Percentiles rank a stretch among this genome's conserved stretches.
These are phyloP conservation scores for Bombus cullumanus DNA, from an alignment of 1,140 invertebrate species.

Conservation along the genomic window DNA sequence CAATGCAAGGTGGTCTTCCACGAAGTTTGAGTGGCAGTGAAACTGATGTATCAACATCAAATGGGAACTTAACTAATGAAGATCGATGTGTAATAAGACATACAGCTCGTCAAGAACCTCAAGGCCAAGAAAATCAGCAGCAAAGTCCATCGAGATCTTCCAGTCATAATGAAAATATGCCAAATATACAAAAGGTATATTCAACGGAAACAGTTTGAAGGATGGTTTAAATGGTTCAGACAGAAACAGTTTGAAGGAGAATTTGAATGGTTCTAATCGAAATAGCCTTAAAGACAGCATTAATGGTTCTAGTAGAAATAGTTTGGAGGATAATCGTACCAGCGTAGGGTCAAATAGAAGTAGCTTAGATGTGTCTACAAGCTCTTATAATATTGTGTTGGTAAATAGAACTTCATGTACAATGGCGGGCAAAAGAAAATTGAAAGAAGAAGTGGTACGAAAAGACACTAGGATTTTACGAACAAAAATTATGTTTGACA, in stretches of 20 bases:
- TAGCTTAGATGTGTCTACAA: constrained; percentile 89
- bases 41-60: constrained; percentile 95
- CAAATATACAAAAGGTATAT: constrained; percentile 82
- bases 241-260: constrained; percentile 86
- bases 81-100: constrained; percentile 92
- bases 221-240: constrained; percentile 85
- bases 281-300: constrained; percentile 89
- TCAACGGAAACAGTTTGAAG: constrained; percentile 81
- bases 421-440: too few species aligned
- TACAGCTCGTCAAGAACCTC: constrained; percentile 94
- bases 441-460: too few species aligned
- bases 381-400: too few species aligned
- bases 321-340: constrained; percentile 81
- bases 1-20: constrained; percentile 84
- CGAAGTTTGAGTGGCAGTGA: constrained; percentile 93
- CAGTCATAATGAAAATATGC: constrained; percentile 82
- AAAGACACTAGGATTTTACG: too few species aligned
- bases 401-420: too few species aligned
- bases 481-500: too few species aligned
- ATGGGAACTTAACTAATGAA: constrained; percentile 94
- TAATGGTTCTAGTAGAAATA: constrained; percentile 85
- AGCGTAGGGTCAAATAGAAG: constrained; percentile 87
- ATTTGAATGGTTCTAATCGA: constrained; percentile 84
- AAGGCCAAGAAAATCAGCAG: constrained; percentile 93
- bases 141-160: constrained; percentile 82